A percentile compares a stretch with the other conserved stretches of the same genome.
phyloP scores from a whole-genome alignment of 2,888 invertebrate species.

The Oscheius sp. region DNA sequence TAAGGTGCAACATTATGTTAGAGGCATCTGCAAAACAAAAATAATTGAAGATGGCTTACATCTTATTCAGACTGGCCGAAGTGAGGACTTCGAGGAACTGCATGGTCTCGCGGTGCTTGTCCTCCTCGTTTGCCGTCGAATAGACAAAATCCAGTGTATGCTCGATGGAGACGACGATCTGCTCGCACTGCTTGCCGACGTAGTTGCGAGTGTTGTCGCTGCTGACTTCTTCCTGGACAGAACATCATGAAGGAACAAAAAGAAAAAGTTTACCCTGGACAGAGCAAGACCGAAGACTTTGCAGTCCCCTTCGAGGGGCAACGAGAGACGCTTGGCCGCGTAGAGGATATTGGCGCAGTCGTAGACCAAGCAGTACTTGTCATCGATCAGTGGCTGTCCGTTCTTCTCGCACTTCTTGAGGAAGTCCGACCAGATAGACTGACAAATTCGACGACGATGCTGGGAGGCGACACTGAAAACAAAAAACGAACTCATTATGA shows the following conservation, averaged over 20 bases:
- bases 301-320: not conserved
- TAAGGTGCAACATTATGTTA: not conserved
- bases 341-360: constrained; percentile 28
- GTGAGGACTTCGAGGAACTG: constrained; percentile 37
- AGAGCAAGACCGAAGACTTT: not conserved
- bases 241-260: not conserved
- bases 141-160: not conserved
- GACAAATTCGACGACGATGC: not conserved
- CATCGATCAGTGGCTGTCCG: not conserved
- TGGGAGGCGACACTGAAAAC: not conserved
- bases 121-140: not conserved
- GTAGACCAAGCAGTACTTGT: constrained; percentile 1
- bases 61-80: constrained; percentile 6
- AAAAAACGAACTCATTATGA: not conserved
- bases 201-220: not conserved
- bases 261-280: not conserved
- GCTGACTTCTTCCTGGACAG: constrained; percentile 5
- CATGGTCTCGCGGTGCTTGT: constrained; percentile 24
- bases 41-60: not conserved
- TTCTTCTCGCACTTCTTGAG: not conserved
- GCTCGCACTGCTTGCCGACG: constrained; percentile 19
- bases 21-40: not conserved
- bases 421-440: not conserved
- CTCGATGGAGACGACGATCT: constrained; percentile 7
- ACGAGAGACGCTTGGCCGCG: not conserved